Percentiles rank a stretch among this genome's conserved stretches.
Conservation (phyloP, 2,797 vertebrate species). For the Intellagama lesueurii region DNA sequence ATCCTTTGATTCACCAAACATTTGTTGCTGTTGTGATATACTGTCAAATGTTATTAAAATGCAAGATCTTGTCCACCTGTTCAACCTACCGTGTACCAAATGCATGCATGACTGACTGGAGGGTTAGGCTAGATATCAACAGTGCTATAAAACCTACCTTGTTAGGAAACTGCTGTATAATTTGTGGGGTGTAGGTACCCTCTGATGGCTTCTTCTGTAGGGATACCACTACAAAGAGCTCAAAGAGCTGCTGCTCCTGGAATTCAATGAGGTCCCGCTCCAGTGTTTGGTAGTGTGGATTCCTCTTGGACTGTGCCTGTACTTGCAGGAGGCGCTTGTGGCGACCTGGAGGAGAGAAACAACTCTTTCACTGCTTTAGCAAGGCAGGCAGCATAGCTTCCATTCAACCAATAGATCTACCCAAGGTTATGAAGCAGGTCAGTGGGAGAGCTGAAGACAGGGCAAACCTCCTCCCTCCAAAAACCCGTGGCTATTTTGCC, state of each 20-base stretch:
- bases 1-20: neutral
- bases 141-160: slow-evolving; percentile 80
- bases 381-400: neutral
- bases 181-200: slow-evolving; percentile 86
- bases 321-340: slow-evolving; percentile 82
- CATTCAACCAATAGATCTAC: neutral
- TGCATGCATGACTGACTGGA: neutral
- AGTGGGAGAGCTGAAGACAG: neutral
- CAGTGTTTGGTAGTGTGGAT: slow-evolving; percentile 92
- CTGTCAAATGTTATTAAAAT: neutral
- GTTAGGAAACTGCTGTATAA: slow-evolving; percentile 96
- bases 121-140: neutral
- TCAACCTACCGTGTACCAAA: neutral
- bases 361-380: slow-evolving; percentile 1
- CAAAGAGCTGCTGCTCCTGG: slow-evolving; percentile 95
- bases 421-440: neutral
- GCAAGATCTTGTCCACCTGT: neutral
- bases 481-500: neutral
- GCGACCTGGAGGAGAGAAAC: slow-evolving; percentile 64
- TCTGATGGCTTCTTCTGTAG: slow-evolving; percentile 87
- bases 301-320: slow-evolving; percentile 87
- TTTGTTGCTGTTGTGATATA: no score
- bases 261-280: slow-evolving; percentile 94
- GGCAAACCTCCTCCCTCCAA: neutral
- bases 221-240: slow-evolving; percentile 97